Conservation (phyloP, 1,140 invertebrate genomes). For the Choristoneura fumiferana region DNA sequence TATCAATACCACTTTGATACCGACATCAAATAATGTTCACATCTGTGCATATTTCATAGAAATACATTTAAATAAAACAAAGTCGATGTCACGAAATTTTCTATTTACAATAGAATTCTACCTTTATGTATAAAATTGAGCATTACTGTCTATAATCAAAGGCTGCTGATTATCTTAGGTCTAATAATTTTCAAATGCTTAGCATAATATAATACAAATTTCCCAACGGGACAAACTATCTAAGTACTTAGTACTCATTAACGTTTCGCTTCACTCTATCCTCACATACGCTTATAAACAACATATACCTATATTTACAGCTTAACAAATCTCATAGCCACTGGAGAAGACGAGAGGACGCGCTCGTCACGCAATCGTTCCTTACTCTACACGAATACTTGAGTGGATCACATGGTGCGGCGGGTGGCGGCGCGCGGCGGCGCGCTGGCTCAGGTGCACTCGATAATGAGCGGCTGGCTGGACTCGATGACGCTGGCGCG, state of each 20-base stretch:
- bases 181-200: conserved; percentile 54
- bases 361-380: conserved; percentile 45
- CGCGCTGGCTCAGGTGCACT: conserved; percentile 85
- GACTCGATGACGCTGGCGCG: conserved; percentile 90
- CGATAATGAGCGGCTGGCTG: conserved; percentile 91
- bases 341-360: conserved; percentile 48
- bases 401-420: conserved; percentile 64
- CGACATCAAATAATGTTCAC: conserved; percentile 30
- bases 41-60: conserved; percentile 31
- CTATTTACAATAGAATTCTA: conserved; percentile 68
- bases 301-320: conserved; percentile 47
- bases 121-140: conserved; percentile 67
- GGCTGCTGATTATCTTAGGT: conserved; percentile 54
- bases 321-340: conserved; percentile 74
- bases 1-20: conserved; percentile 26
- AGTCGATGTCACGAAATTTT: conserved; percentile 51
- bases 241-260: conserved; percentile 74
- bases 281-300: conserved; percentile 47
- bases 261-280: conserved; percentile 39
- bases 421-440: conserved; percentile 42
- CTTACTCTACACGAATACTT: conserved; percentile 53
- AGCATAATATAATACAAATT: conserved; percentile 39
- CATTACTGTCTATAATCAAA: conserved; percentile 63
- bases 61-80: conserved; percentile 43
- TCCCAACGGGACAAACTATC: conserved; percentile 37